Percentiles rank a stretch among this genome's conserved stretches.
These are phyloP conservation scores for Galbula dea DNA, from an alignment of 2,113 vertebrate genomes.

Conservation along the genomic window DNA sequence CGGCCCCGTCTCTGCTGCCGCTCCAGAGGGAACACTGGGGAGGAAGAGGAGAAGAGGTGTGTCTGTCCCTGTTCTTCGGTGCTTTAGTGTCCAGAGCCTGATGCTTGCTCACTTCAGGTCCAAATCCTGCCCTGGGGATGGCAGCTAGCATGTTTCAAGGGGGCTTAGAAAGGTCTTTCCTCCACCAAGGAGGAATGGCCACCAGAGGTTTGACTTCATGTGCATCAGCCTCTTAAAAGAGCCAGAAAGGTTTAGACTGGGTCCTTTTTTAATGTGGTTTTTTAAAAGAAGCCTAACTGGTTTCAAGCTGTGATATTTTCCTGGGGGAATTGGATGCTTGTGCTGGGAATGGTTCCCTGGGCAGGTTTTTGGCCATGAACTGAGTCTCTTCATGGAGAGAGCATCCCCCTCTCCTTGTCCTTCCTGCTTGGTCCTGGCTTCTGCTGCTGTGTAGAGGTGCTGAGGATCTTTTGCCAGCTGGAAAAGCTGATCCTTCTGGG, in stretches of 20 bases:
- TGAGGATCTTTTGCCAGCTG: not conserved
- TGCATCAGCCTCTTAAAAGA: not conserved
- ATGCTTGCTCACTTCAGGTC: not conserved
- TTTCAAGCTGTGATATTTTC: not conserved
- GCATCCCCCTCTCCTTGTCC: not conserved
- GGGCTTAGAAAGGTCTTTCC: not conserved
- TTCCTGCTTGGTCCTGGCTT: not conserved
- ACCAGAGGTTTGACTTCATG: rapidly evolving
- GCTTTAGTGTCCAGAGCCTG: not conserved
- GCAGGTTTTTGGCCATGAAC: constrained; percentile 36
- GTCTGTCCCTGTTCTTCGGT: constrained; percentile 71
- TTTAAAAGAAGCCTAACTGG: not conserved
- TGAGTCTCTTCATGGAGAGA: not conserved
- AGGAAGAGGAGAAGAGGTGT: constrained; percentile 93
- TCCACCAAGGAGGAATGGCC: rapidly evolving
- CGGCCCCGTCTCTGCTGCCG: constrained; percentile 87
- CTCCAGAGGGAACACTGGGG: constrained; percentile 89
- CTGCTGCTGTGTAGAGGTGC: not conserved
- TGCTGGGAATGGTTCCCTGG: not conserved
- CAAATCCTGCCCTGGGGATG: not conserved
- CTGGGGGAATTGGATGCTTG: not conserved
- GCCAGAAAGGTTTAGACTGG: not conserved
- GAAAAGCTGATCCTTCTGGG: not conserved
- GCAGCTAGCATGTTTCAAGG: not conserved
- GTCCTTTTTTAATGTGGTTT: not conserved